Evolutionary conservation across 2,888 invertebrate species (phyloP), one percentile per base, ranked within the genome.

Genomic region (Rotaria magnacalcarata): DNA sequence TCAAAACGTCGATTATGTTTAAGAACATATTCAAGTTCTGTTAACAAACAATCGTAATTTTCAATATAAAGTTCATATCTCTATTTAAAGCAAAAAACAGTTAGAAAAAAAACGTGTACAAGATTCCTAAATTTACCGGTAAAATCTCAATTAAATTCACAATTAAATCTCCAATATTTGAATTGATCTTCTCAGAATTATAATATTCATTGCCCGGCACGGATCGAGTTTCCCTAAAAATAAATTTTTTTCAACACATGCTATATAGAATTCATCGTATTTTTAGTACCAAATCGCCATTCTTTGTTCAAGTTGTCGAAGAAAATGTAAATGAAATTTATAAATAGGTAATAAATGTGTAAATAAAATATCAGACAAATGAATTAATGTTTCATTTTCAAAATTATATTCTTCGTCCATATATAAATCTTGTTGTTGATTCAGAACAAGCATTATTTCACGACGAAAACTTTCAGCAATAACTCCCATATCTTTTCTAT

Each of bases 401-500:
- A 67, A 67, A 34, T 67, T 67, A 19, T 67, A 67, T 34, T 67
- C 67, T 14, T 67, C 67, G 24, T 34, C 10, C 19, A 41, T 67
- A 34, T 41, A 67, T 19, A 34, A 67, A 80, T 80, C 80, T 80
- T 43, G 80, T 19, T 80, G 24, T 5, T 47, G 80, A 80, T 80
- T 47, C 11, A 80, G 24, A 24, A 19, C 47, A 47, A 80, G 24
- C n/a, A 47, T n/a, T 47, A 80, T n/a, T 80, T 80, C 80, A 7
- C 80, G 80, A 80, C 80, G 80, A 80, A 84, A 84, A n/a, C 10
- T 21, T 54, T 84, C 93, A 90, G 95, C 95, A 87, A 97, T 93
- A 75, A 97, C 95, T 90, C 96, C 96, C 89, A 97, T 92, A 90
- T 97, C 97, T 89, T 96, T 95, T 90, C 95, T 95, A 91, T 96